Base-by-base conservation (phyloP, 2,797 vertebrate genomes). In the Bovichtus diacanthus region DNA sequence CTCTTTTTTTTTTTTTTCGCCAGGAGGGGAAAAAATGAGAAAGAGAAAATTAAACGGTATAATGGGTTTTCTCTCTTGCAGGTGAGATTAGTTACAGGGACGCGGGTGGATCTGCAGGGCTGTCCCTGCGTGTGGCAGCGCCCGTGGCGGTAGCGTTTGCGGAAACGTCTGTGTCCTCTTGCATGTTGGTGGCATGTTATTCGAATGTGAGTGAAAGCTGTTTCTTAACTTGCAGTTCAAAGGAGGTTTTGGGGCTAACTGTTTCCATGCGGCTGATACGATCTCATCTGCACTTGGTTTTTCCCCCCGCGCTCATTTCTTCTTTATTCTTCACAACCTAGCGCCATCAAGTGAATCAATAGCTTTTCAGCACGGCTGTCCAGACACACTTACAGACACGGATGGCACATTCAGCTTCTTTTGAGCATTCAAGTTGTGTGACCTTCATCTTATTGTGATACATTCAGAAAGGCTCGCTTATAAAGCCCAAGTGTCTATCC, bases 221-320 rank as follows among this genome's bases (percentile, higher is more conserved):
- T 76, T 90, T 84, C 85, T 90, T 85, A 88, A 78, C 71, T 84
- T 74, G 46, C 74, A 90, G 85, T 90, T 86, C 87, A 89, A 92
- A 91, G 86, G 51, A 77, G 49, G 60, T 85, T 87, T 82, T 66
- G 55, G 84, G 81, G 80, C 78, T 93, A 91, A 92, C 88, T 69
- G 84, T 88, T 94, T 89, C 89, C 92, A 92, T 90, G 83, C 80
- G 43, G 36, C 90, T 83, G 91, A 95, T 92, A 90, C 65, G 39
- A 93, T 94, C 90, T 90, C 81, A 39, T 76, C 62, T 63, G 61
- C 16, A 5, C 78, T 62, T 54, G 60, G 63, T 74, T 25, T 72
- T 50, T 27, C 49, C 66, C 75, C 31, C 54, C 25, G 27, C 16
- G 0, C 75, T 76, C 69, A 58, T 87, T 91, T 83, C 18, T 66